Evolutionary conservation across 2,113 vertebrate genomes (phyloP).

Genomic region (Plecotus auritus): DNA sequence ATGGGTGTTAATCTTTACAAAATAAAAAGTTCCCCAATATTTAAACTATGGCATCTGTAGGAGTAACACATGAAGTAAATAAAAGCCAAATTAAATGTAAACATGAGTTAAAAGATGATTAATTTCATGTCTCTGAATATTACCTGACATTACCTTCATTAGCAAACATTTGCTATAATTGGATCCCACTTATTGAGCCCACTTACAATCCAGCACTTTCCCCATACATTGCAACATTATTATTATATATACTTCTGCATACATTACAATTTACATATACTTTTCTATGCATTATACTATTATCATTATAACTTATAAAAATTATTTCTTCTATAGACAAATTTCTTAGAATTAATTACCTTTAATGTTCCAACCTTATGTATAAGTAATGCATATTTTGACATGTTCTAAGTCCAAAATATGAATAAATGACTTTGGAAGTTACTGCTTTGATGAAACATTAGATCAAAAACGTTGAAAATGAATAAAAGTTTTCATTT

Average conservation of each 20-base stretch:
- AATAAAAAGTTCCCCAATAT: neutral
- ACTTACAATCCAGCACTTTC: neutral
- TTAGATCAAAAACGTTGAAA: neutral
- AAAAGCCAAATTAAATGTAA: neutral
- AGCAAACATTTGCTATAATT: neutral
- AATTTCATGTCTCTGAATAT: neutral
- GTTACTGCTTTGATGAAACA: slow-evolving; percentile 9
- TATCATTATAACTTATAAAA: neutral
- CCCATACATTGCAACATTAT: neutral
- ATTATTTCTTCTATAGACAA: neutral
- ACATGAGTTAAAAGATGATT: neutral
- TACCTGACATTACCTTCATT: neutral
- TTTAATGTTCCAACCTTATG: neutral
- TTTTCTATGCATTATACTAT: neutral
- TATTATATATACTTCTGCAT: neutral
- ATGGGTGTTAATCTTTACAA: neutral
- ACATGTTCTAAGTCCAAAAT: neutral
- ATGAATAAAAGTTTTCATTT: neutral
- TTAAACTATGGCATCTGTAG: neutral
- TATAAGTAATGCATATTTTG: neutral
- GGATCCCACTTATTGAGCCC: neutral
- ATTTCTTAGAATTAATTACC: neutral
- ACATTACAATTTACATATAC: neutral
- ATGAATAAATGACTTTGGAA: neutral
- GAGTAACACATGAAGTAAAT: neutral